Evolutionary conservation across 2,888 invertebrate species (phyloP).

Genomic region (Cerceris ruficornis): DNA sequence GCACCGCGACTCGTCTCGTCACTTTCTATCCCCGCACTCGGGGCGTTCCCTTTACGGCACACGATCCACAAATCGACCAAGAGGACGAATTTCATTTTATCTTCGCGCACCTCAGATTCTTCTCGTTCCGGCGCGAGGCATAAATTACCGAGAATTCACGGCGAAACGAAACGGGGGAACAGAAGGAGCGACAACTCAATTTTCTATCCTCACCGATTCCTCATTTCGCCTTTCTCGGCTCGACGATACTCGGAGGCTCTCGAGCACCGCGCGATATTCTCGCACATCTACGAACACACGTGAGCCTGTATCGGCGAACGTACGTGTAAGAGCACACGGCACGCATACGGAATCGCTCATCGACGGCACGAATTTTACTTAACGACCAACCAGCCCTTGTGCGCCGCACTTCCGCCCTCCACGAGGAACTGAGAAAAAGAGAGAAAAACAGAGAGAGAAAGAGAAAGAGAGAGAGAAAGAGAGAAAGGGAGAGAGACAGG

Average conservation of each 20-base stretch:
- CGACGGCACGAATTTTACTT: slow-evolving; percentile 49
- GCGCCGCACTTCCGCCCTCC: slow-evolving; percentile 30
- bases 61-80: neutral
- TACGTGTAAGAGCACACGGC: slow-evolving; percentile 4
- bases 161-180: slow-evolving; percentile 1
- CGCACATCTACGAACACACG: neutral
- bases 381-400: slow-evolving; percentile 51
- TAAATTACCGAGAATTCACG: slow-evolving; percentile 6
- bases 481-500: slow-evolving; percentile 6
- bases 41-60: neutral
- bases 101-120: slow-evolving; percentile 25
- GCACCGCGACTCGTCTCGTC: neutral
- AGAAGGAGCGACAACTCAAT: slow-evolving; percentile 26
- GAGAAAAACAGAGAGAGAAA: slow-evolving; percentile 24
- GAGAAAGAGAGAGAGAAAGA: slow-evolving; percentile 25
- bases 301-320: neutral
- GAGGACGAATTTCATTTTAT: slow-evolving; percentile 18
- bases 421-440: slow-evolving; percentile 27
- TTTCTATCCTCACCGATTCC: slow-evolving; percentile 43
- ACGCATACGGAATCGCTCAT: slow-evolving; percentile 37
- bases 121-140: slow-evolving; percentile 9
- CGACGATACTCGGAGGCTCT: neutral
- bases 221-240: slow-evolving; percentile 10
- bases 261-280: neutral
- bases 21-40: neutral